Evolutionary conservation across 1,140 invertebrate species (phyloP).

Genomic region (Pogonognathellus flavescens): DNA sequence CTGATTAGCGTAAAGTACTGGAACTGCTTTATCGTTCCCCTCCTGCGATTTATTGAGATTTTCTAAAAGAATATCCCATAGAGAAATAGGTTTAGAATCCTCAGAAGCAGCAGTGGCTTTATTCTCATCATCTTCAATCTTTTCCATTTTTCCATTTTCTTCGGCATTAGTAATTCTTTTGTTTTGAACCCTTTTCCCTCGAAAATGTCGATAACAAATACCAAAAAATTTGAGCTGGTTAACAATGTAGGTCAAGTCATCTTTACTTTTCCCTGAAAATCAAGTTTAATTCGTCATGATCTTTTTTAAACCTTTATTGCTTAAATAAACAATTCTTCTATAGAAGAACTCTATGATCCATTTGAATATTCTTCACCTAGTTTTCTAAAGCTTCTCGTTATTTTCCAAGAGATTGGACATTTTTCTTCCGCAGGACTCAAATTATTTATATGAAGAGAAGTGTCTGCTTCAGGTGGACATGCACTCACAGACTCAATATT

Average conservation of each 20-base stretch:
- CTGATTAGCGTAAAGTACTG: no score
- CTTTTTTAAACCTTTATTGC: no score
- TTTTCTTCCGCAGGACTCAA: background rate
- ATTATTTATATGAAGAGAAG: no score
- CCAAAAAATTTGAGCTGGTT: background rate
- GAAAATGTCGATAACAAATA: background rate
- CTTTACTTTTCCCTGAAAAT: background rate
- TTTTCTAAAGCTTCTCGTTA: background rate
- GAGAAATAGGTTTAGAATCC: background rate
- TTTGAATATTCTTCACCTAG: background rate
- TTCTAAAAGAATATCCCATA: background rate
- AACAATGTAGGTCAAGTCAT: background rate
- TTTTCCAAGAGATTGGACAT: background rate
- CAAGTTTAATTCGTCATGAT: no score
- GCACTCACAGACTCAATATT: no score
- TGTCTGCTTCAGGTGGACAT: no score
- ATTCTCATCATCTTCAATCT: background rate
- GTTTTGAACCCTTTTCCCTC: no score
- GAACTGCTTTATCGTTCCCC: background rate
- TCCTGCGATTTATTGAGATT: background rate
- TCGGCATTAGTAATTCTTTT: background rate
- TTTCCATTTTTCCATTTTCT: background rate
- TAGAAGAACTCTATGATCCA: no score
- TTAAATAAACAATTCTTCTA: no score
- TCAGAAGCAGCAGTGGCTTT: background rate